Conservation (phyloP, 2,888 invertebrate genomes). For the Caradrina clavipalpis region DNA sequence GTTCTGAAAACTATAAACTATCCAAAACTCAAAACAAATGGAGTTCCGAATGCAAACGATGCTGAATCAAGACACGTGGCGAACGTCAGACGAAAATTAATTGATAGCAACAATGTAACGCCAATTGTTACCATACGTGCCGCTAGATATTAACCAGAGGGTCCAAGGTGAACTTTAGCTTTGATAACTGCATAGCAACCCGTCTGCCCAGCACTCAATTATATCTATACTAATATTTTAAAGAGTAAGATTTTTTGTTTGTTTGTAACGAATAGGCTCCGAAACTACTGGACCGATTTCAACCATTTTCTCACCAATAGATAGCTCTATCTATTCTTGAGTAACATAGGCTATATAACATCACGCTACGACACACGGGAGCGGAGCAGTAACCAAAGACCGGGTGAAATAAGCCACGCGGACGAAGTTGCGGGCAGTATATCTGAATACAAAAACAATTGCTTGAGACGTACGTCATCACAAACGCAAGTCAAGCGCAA, state of each 20-base stretch:
- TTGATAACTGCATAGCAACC: slow-evolving; percentile 53
- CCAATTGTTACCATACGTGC: slow-evolving; percentile 41
- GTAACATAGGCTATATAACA: too few species aligned
- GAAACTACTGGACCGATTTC: too few species aligned
- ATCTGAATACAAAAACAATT: slow-evolving; percentile 35
- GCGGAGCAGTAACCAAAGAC: too few species aligned
- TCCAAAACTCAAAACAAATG: slow-evolving; percentile 11
- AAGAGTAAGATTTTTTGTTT: too few species aligned
- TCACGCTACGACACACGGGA: too few species aligned
- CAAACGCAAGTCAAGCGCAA: slow-evolving; percentile 15
- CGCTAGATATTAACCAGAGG: slow-evolving; percentile 32
- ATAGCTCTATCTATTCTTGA: too few species aligned
- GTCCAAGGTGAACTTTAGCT: slow-evolving; percentile 48
- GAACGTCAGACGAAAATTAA: slow-evolving; percentile 30
- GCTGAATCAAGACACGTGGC: slow-evolving; percentile 17
- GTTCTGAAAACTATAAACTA: slow-evolving; percentile 14
- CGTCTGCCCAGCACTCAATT: slow-evolving; percentile 5
- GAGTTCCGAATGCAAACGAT: slow-evolving; percentile 15
- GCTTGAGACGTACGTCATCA: slow-evolving; percentile 27
- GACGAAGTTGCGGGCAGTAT: too few species aligned
- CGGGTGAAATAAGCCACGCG: too few species aligned
- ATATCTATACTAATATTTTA: too few species aligned
- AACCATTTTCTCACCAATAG: too few species aligned
- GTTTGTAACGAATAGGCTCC: too few species aligned
- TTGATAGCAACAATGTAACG: slow-evolving; percentile 52